These are phyloP conservation scores for Corapipo altera DNA, from an alignment of 2,113 vertebrate genomes.

Conservation along the genomic window DNA sequence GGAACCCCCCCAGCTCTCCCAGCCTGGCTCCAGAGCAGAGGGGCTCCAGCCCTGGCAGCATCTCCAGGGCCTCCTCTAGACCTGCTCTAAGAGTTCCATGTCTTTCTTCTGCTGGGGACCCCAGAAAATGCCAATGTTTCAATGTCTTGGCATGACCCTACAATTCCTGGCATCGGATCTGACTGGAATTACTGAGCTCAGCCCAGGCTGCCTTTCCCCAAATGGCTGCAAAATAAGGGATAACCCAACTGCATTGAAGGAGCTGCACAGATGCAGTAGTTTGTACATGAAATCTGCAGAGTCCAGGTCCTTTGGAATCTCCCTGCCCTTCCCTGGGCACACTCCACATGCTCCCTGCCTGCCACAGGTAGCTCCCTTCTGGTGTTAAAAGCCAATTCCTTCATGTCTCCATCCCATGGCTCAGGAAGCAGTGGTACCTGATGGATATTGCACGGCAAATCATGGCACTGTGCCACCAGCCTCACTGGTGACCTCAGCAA, in stretches of 20 bases:
- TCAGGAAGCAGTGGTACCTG: background rate
- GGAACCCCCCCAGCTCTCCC: background rate
- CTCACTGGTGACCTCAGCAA: background rate
- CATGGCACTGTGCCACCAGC: background rate
- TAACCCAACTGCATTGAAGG: rapidly evolving
- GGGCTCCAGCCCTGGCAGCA: background rate
- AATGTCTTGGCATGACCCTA: background rate
- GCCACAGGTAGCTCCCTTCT: background rate
- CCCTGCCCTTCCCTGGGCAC: background rate
- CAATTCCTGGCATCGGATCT: background rate
- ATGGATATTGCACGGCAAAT: rapidly evolving
- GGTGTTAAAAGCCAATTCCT: background rate
- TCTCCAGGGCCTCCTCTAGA: rapidly evolving
- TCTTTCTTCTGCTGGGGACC: background rate
- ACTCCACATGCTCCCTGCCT: background rate
- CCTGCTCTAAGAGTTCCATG: background rate
- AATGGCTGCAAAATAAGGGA: rapidly evolving
- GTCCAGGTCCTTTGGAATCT: background rate
- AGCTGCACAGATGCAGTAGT: background rate
- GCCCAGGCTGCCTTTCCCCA: background rate
- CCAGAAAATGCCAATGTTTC: background rate
- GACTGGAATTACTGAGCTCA: background rate
- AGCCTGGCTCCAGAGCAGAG: background rate
- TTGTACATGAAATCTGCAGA: background rate
- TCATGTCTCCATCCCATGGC: background rate